phyloP scores from a whole-genome alignment of 1,140 invertebrate genomes.

The Drosophila parvula region DNA sequence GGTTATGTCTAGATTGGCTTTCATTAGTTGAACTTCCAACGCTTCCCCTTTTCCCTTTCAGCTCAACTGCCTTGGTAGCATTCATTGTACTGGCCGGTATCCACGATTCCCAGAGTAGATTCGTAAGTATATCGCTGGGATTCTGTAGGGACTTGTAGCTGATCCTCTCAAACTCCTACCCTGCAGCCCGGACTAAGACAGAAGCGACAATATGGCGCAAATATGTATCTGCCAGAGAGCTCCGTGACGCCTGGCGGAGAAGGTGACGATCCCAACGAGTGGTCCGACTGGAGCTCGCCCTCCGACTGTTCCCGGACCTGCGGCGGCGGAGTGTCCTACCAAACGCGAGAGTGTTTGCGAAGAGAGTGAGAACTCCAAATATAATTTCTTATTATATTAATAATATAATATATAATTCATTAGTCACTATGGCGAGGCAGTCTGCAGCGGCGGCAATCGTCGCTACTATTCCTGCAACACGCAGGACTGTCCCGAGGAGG shows the following conservation, averaged over 20 bases:
- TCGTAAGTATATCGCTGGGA: constrained; percentile 67
- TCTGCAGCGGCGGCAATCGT: constrained; percentile 90
- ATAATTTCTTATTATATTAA: background rate
- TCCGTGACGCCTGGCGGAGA: constrained; percentile 88
- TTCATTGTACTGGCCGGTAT: constrained; percentile 74
- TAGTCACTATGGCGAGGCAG: constrained; percentile 86
- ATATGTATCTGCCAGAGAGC: constrained; percentile 88
- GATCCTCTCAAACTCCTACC: background rate
- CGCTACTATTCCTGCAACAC: constrained; percentile 96
- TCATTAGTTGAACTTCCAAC: constrained; percentile 43
- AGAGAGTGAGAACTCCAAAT: constrained; percentile 85
- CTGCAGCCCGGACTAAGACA: constrained; percentile 86
- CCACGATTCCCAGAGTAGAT: constrained; percentile 74
- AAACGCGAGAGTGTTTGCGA: constrained; percentile 89
- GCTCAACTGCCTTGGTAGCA: constrained; percentile 82
- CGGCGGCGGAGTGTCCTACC: constrained; percentile 93
- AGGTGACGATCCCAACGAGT: constrained; percentile 85
- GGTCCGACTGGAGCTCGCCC: constrained; percentile 91
- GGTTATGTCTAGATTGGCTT: constrained; percentile 22
- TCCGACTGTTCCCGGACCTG: constrained; percentile 93
- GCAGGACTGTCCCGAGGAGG: constrained; percentile 91
- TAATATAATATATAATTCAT: background rate
- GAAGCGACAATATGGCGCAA: constrained; percentile 89
- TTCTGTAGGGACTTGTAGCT: background rate
- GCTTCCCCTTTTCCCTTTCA: constrained; percentile 52